Percentiles rank a stretch among this genome's conserved stretches.
These are phyloP conservation scores for Drosophila maculinotata DNA, from an alignment of 2,888 invertebrate species.

Conservation along the genomic window DNA sequence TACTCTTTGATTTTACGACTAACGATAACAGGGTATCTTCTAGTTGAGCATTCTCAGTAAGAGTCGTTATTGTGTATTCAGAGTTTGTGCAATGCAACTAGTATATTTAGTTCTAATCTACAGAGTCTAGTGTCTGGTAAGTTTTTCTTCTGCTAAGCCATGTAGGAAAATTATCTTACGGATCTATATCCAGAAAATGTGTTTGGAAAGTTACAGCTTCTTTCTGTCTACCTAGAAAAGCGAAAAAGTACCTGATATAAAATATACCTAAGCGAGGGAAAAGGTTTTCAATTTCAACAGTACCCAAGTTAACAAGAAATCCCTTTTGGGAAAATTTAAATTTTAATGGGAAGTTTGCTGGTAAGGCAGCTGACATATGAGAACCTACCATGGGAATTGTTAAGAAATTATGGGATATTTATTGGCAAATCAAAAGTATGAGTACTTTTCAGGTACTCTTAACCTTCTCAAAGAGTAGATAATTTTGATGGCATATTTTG, in stretches of 20 bases:
- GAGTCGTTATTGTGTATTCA: background rate
- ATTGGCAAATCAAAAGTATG: background rate
- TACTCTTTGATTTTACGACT: too few relatives aligned
- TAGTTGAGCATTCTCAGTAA: background rate
- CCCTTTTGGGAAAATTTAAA: too few relatives aligned
- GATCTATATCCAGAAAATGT: background rate
- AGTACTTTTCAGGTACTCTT: too few relatives aligned
- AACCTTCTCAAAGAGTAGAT: background rate
- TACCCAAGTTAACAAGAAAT: slow-evolving; percentile 12
- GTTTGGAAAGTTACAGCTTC: background rate
- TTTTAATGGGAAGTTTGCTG: slow-evolving; percentile 11
- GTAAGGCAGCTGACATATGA: background rate
- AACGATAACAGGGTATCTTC: too few relatives aligned
- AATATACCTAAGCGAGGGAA: background rate
- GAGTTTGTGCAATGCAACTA: background rate
- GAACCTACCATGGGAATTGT: background rate
- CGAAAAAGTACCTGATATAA: slow-evolving; percentile 7
- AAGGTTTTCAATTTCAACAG: background rate
- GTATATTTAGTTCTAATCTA: slow-evolving; percentile 23
- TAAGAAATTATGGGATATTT: background rate
- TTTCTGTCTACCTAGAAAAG: slow-evolving; percentile 3
- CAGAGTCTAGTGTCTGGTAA: background rate
- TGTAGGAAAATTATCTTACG: background rate
- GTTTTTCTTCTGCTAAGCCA: background rate
- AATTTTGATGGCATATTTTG: background rate